Evolutionary conservation across 1,140 invertebrate genomes (phyloP).

Genomic region (Linepithema humile): DNA sequence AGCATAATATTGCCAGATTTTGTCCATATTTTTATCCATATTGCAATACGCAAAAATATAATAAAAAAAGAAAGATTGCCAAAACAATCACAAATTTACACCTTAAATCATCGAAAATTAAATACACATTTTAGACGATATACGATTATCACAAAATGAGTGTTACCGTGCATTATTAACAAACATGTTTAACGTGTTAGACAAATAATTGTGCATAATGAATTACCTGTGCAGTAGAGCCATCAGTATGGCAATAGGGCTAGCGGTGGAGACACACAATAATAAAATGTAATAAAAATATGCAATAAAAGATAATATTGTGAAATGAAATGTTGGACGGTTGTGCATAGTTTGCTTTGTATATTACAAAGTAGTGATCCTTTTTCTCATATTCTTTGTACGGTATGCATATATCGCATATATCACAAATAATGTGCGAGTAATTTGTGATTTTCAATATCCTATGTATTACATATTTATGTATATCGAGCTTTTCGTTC

Average conservation of each 20-base stretch:
- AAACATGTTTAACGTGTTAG: constrained; percentile 77
- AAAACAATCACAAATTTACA: background rate
- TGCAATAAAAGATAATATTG: constrained; percentile 82
- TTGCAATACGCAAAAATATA: background rate
- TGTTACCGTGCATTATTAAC: constrained; percentile 81
- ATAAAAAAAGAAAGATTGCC: background rate
- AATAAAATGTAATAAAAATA: constrained; percentile 83
- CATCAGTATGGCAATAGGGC: constrained; percentile 94
- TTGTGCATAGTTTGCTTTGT: constrained; percentile 77
- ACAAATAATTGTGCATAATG: constrained; percentile 84
- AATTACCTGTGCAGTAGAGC: constrained; percentile 93
- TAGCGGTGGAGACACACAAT: constrained; percentile 87
- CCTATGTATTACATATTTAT: background rate
- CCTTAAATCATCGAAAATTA: background rate
- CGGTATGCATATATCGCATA: background rate
- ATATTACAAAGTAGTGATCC: constrained; percentile 32
- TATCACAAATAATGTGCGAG: constrained; percentile 1
- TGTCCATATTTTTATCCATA: background rate
- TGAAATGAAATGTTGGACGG: constrained; percentile 77
- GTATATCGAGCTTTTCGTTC: background rate
- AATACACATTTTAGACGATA: constrained; percentile 35
- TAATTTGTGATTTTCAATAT: background rate
- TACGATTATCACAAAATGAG: constrained; percentile 36
- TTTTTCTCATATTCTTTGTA: constrained; percentile 12
- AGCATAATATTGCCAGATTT: background rate